Conservation (phyloP, 92 coral and sea anemone genomes). For the Pocillopora meandrina region DNA sequence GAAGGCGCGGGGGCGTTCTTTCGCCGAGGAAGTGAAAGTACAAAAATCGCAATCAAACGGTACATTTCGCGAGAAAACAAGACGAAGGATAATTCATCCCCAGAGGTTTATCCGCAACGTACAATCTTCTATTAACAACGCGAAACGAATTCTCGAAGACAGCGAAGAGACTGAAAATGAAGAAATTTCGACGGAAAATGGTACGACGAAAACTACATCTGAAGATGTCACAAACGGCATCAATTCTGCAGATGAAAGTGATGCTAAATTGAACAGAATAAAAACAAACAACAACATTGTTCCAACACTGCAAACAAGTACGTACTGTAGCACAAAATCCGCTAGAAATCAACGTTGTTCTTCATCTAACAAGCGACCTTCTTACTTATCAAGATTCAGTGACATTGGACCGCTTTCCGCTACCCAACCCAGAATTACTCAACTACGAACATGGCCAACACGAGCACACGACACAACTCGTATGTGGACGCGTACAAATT, state of each 20-base stretch:
- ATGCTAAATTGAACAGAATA: neutral
- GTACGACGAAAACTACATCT: neutral
- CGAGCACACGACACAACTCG: neutral
- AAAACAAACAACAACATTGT: slow-evolving; percentile 6
- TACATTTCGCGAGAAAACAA: slow-evolving; percentile 62
- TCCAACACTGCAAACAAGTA: slow-evolving; percentile 1
- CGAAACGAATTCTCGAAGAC: slow-evolving; percentile 16
- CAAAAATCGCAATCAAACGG: slow-evolving; percentile 11
- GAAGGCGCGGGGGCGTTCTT: slow-evolving; percentile 1
- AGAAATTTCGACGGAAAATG: neutral
- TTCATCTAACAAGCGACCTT: neutral
- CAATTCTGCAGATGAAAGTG: neutral
- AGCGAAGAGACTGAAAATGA: neutral
- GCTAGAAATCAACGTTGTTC: slow-evolving; percentile 19
- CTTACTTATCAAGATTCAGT: slow-evolving; percentile 1
- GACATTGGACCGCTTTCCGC: slow-evolving; percentile 18
- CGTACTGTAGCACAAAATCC: neutral
- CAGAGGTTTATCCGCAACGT: slow-evolving; percentile 67
- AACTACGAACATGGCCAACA: slow-evolving; percentile 19
- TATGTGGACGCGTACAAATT: neutral
- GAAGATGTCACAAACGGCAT: neutral
- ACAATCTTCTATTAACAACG: slow-evolving; percentile 31
- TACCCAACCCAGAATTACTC: neutral
- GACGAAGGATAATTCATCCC: slow-evolving; percentile 53
- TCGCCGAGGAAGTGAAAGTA: neutral